Evolutionary conservation across 2,888 invertebrate species (phyloP).

Genomic region (Oscheius sp.): DNA sequence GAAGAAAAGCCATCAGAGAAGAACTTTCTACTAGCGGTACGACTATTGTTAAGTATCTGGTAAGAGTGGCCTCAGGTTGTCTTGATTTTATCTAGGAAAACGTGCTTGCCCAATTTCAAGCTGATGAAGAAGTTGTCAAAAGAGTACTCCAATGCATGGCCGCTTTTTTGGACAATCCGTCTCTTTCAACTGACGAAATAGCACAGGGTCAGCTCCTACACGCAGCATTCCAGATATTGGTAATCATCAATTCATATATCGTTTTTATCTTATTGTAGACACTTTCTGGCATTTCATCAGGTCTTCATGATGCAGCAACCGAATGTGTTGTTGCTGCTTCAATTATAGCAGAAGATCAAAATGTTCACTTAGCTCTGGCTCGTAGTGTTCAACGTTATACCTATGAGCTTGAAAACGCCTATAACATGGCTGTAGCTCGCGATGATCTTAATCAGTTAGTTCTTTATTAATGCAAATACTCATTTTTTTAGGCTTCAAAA

Average conservation of each 20-base stretch:
- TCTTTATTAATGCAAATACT: not conserved
- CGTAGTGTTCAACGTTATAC: constrained; percentile 77
- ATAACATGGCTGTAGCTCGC: constrained; percentile 88
- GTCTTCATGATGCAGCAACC: constrained; percentile 86
- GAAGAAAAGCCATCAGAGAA: constrained; percentile 83
- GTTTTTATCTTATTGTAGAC: constrained; percentile 60
- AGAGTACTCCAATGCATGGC: constrained; percentile 78
- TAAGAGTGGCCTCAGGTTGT: no score
- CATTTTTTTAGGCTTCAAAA: constrained; percentile 80
- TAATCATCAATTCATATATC: constrained; percentile 68
- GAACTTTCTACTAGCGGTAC: constrained; percentile 82
- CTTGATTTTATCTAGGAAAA: not conserved
- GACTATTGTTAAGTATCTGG: constrained; percentile 82
- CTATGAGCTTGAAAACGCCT: constrained; percentile 82
- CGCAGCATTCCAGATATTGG: constrained; percentile 71
- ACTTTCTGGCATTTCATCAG: constrained; percentile 68
- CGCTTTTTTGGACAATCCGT: constrained; percentile 88
- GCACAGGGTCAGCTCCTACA: constrained; percentile 72
- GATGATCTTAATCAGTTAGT: constrained; percentile 77
- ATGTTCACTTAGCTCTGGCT: constrained; percentile 80
- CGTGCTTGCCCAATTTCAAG: constrained; percentile 36
- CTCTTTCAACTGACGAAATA: constrained; percentile 81
- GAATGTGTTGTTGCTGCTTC: constrained; percentile 52
- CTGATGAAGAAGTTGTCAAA: constrained; percentile 37
- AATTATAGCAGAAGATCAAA: constrained; percentile 69